Evolutionary conservation across 2,113 vertebrate genomes (phyloP), one percentile per base, ranked within the genome.

Genomic region (Martes martes): DNA sequence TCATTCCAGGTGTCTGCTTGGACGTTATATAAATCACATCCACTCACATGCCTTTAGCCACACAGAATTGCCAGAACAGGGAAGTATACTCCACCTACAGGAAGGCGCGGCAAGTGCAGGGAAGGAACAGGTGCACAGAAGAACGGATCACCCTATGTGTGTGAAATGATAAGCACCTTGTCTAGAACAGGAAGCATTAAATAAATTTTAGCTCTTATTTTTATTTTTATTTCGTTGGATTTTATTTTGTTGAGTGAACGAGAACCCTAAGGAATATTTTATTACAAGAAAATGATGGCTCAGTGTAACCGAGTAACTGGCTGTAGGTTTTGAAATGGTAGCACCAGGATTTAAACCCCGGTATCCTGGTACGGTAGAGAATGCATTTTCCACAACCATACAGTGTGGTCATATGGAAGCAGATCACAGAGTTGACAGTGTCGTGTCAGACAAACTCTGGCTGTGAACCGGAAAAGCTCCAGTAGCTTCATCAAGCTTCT

Each of bases 121-220:
- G 10, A 67, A 47, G 36, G 47, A 69, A 19, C 10, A 19, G 4
- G 14, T 5, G 50, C 10, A 36, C 26, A 2, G 57, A 42, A 21
- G 0, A 5, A 26, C 6, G 2, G 65, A 33, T 33, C 8, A 61
- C 31, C 16, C 2, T 13, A 15, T 4, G 24, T 8, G 16, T 4
- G 18, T 14, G 14, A 84, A 71, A 31, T 23, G 6, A 16, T 11
- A 55, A 33, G 6, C 24, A 26, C 4, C 52, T 39, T 2, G 2
- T 65, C n/a, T 36, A 65, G 7, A 45, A 21, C 19, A 13, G 31
- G 33, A 24, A 36, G 4, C n/a, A 50, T 39, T 45, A 69, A 59
- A 19, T 52, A 45, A 3, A 39, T 23, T 88, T 71, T 65, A 59
- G 33, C 11, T 76, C 19, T 59, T 36, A 69, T 8, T 39, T 94